Evolutionary conservation across 1,140 invertebrate species (phyloP).

Genomic region (Eueides isabella): DNA sequence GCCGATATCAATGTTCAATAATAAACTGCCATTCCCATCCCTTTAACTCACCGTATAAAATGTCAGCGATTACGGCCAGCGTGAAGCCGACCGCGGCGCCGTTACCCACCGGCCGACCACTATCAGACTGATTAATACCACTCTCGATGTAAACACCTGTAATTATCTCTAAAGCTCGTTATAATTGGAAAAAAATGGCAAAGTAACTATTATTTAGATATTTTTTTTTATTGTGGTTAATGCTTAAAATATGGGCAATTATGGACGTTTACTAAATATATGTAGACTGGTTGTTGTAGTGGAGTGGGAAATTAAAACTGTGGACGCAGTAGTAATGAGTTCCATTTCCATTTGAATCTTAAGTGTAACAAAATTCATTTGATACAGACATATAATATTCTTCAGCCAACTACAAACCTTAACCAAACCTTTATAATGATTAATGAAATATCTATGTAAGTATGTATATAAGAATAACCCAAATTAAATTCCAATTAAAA

Average conservation of each 20-base stretch:
- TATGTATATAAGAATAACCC: too few species aligned
- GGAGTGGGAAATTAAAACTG: too few species aligned
- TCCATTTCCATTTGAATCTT: too few species aligned
- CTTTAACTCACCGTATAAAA: conserved; percentile 26
- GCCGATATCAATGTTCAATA: too few species aligned
- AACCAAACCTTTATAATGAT: too few species aligned
- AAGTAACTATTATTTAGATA: neutral
- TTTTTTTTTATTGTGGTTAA: neutral
- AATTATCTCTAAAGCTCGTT: conserved; percentile 9
- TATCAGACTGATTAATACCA: conserved; percentile 20
- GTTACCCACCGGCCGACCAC: neutral
- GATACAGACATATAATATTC: too few species aligned
- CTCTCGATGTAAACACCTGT: conserved; percentile 22
- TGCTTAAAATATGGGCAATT: neutral
- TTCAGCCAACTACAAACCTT: too few species aligned
- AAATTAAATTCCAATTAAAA: too few species aligned
- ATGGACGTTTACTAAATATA: neutral
- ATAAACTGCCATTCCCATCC: neutral
- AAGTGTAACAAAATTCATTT: too few species aligned
- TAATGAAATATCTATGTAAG: too few species aligned
- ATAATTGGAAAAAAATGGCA: neutral
- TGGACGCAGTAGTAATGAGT: too few species aligned
- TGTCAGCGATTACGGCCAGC: conserved; percentile 21
- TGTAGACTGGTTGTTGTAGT: neutral
- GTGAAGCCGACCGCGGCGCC: conserved; percentile 24